Evolutionary conservation across 2,888 invertebrate species (phyloP).

Genomic region (Drosophila niveifrons): DNA sequence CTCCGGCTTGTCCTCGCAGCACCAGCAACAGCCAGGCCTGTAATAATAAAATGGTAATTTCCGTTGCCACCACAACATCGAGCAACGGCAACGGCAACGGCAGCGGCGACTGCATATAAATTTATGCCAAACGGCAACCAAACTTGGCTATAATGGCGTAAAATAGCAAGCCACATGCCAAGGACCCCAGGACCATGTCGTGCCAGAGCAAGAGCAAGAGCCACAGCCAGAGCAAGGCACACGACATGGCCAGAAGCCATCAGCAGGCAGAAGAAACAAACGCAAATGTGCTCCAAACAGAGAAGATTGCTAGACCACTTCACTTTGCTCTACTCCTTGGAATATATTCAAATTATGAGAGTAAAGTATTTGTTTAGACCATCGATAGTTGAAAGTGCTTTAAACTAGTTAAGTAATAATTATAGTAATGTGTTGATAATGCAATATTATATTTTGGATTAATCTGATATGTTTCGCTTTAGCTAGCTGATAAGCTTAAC

Average conservation of each 20-base stretch:
- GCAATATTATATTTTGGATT: background rate
- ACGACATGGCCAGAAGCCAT: background rate
- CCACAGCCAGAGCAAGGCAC: background rate
- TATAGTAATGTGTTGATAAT: background rate
- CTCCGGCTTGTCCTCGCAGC: background rate
- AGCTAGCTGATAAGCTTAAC: background rate
- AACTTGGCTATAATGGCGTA: constrained; percentile 64
- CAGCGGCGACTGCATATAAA: constrained; percentile 65
- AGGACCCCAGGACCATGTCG: constrained; percentile 18
- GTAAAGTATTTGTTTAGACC: no score
- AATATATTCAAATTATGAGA: background rate
- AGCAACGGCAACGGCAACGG: constrained; percentile 23
- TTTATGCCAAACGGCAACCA: constrained; percentile 69
- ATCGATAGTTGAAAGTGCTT: no score
- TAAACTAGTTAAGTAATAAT: background rate
- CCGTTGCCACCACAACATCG: constrained; percentile 49
- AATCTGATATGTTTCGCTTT: background rate
- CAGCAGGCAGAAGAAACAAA: constrained; percentile 5
- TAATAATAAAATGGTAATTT: constrained; percentile 81
- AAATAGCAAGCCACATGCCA: constrained; percentile 65
- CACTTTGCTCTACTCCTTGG: background rate
- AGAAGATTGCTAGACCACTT: constrained; percentile 17
- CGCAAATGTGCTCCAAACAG: constrained; percentile 10
- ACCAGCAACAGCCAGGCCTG: constrained; percentile 38
- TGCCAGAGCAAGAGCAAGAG: background rate